phyloP scores from a whole-genome alignment of 2,113 vertebrate genomes.

The Protobothrops mucrosquamatus region DNA sequence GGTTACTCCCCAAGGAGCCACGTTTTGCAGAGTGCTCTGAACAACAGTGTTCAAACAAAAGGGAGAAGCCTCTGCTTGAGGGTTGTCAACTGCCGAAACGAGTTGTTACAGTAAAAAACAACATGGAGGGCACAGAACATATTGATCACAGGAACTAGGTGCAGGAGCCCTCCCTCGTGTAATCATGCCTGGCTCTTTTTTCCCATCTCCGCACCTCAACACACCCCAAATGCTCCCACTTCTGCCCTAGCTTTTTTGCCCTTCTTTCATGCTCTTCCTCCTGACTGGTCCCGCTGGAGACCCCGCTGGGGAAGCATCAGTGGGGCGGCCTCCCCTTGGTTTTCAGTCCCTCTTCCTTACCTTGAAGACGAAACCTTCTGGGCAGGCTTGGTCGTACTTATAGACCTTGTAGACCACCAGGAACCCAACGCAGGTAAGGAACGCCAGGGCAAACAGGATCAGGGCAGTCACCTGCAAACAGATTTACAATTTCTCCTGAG shows the following conservation, averaged over 20 bases:
- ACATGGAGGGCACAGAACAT: background rate
- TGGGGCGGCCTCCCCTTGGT: background rate
- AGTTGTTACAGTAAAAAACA: background rate
- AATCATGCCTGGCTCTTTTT: background rate
- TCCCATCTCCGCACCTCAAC: background rate
- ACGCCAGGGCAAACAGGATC: conserved; percentile 91
- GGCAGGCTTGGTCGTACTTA: conserved; percentile 93
- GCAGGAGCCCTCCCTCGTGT: too few species aligned
- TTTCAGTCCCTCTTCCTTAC: conserved; percentile 59
- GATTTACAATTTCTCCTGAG: background rate
- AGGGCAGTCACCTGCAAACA: conserved; percentile 84
- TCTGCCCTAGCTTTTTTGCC: background rate
- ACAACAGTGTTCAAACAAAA: background rate
- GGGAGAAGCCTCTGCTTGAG: background rate
- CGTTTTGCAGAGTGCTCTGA: background rate
- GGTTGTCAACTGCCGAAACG: background rate
- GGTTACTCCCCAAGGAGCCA: background rate
- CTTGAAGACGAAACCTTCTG: conserved; percentile 89
- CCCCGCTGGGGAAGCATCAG: background rate
- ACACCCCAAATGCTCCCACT: too few species aligned
- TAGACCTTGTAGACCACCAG: conserved; percentile 98
- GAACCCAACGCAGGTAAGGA: conserved; percentile 92
- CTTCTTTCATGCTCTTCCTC: background rate
- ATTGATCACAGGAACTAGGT: background rate
- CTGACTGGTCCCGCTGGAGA: too few species aligned